phyloP scores from a whole-genome alignment of 2,797 vertebrate genomes.

The Naso thynnoides region DNA sequence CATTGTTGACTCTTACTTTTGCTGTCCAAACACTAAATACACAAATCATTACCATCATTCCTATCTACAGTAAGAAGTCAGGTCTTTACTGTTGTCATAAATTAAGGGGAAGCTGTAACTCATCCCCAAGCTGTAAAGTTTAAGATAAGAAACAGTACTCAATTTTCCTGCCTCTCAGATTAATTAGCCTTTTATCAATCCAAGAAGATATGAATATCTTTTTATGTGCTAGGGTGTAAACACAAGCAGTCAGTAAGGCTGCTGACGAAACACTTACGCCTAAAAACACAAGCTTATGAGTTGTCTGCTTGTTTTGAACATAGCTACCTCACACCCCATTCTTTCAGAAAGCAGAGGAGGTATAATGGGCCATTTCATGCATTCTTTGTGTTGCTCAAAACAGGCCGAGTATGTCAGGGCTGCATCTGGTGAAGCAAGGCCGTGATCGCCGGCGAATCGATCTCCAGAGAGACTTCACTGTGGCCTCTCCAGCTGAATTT shows the following conservation, averaged over 20 bases:
- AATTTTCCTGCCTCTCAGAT: not conserved
- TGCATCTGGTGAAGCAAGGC: conserved; percentile 96
- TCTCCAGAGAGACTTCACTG: conserved; percentile 96
- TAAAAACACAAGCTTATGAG: not conserved
- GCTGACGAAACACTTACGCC: not conserved
- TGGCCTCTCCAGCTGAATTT: conserved; percentile 98
- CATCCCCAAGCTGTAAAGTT: not conserved
- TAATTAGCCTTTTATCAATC: conserved; percentile 8
- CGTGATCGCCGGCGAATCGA: conserved; percentile 94
- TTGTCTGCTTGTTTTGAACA: not conserved
- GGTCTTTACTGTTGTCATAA: not conserved
- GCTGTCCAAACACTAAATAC: not conserved
- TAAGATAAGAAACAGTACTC: conserved; percentile 25
- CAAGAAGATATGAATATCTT: not conserved
- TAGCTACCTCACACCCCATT: not conserved
- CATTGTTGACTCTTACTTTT: not conserved
- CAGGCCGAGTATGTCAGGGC: conserved; percentile 98
- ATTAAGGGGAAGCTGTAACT: not conserved
- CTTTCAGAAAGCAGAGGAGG: not conserved
- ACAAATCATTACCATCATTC: not conserved
- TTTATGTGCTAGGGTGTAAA: conserved; percentile 25
- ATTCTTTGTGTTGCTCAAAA: conserved; percentile 38
- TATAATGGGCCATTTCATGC: not conserved
- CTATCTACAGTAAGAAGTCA: not conserved
- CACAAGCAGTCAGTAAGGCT: not conserved